phyloP scores from a whole-genome alignment of 2,888 invertebrate genomes.

The Diploptera punctata region DNA sequence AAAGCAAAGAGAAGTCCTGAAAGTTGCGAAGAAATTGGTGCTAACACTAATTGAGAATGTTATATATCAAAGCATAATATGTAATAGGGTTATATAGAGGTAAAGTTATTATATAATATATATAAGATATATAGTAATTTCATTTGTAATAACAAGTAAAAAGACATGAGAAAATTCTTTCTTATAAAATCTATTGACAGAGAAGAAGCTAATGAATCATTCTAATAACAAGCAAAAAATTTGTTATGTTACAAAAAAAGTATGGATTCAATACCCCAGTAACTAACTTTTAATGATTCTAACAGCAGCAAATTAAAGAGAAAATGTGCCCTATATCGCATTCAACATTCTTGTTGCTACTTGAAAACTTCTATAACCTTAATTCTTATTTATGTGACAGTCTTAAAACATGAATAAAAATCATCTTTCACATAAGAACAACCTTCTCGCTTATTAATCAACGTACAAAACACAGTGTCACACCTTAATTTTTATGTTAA shows the following conservation, averaged over 20 bases:
- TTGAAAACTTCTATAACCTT: no score
- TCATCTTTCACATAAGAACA: no score
- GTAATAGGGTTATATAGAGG: no score
- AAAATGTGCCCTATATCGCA: neutral
- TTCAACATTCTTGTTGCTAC: neutral
- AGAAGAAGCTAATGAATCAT: neutral
- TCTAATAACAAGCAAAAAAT: neutral
- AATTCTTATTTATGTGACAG: no score
- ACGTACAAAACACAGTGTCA: no score
- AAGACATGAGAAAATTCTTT: neutral
- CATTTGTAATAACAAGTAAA: neutral
- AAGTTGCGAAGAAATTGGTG: neutral
- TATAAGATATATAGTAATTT: neutral
- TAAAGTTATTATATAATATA: neutral
- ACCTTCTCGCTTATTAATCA: no score
- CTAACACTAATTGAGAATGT: neutral
- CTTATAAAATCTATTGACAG: neutral
- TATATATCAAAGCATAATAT: neutral
- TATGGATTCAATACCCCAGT: neutral
- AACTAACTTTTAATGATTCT: neutral
- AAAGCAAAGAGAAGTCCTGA: conserved; percentile 1
- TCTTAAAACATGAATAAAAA: no score
- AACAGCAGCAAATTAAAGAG: neutral
- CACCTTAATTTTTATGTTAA: no score
- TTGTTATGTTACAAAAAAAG: neutral